phyloP scores from a whole-genome alignment of 2,888 invertebrate species.

The Cecidostiba fungosa region DNA sequence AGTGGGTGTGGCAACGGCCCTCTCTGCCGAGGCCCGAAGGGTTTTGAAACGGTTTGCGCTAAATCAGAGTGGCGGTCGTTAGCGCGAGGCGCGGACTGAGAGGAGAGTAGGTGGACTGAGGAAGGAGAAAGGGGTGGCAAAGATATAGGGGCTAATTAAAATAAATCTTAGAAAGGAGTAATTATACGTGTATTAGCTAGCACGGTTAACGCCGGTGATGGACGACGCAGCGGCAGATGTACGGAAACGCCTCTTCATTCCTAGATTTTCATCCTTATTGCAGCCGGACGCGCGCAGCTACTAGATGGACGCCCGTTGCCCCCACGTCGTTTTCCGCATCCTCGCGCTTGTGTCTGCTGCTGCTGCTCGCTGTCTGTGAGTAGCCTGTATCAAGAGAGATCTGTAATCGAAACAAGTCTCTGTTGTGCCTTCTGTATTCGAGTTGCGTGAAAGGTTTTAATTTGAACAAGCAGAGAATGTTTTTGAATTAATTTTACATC shows the following conservation, averaged over 20 bases:
- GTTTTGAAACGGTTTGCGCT: slow-evolving; percentile 72
- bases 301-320: slow-evolving; percentile 20
- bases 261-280: slow-evolving; percentile 78
- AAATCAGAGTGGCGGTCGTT: slow-evolving; percentile 78
- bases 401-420: background rate
- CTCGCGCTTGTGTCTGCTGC: background rate
- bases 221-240: slow-evolving; percentile 80
- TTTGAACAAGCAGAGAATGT: too few relatives aligned
- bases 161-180: slow-evolving; percentile 80
- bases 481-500: background rate
- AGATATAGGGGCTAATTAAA: slow-evolving; percentile 80
- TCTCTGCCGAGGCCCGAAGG: slow-evolving; percentile 49
- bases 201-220: slow-evolving; percentile 74
- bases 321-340: slow-evolving; percentile 41
- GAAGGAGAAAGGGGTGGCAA: slow-evolving; percentile 66
- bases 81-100: slow-evolving; percentile 65
- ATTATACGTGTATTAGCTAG: slow-evolving; percentile 80
- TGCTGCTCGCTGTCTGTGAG: background rate
- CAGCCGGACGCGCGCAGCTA: slow-evolving; percentile 63
- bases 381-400: too few relatives aligned
- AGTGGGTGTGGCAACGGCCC: slow-evolving; percentile 30
- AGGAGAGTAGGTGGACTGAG: slow-evolving; percentile 55
- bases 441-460: too few relatives aligned
- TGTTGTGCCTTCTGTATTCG: too few relatives aligned
- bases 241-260: slow-evolving; percentile 80